Conservation (phyloP, 2,888 invertebrate species). For the Microctonus hyperodae region DNA sequence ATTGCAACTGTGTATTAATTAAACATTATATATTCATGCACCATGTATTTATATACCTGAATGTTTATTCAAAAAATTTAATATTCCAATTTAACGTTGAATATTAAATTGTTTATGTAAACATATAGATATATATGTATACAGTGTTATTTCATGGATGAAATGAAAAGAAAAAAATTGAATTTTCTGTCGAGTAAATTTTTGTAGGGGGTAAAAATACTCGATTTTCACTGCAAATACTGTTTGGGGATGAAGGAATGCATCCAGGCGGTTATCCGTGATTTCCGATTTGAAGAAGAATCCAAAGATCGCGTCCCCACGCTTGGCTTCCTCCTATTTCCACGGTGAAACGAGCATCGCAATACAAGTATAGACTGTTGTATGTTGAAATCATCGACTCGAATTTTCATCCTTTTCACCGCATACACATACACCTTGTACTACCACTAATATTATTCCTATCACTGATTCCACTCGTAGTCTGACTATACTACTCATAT, state of each 20-base stretch:
- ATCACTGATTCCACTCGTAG: too few species aligned
- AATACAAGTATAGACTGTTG: background rate
- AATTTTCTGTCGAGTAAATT: background rate
- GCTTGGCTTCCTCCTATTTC: constrained; percentile 14
- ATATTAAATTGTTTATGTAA: background rate
- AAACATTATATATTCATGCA: background rate
- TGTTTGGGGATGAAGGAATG: constrained; percentile 2
- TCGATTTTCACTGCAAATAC: background rate
- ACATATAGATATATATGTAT: too few species aligned
- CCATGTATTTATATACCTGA: background rate
- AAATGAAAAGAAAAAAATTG: background rate
- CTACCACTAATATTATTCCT: background rate
- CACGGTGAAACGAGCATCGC: constrained; percentile 10
- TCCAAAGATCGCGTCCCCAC: background rate
- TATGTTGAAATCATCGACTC: background rate
- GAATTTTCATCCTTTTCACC: background rate
- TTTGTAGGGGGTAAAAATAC: background rate
- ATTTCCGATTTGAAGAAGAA: constrained; percentile 24
- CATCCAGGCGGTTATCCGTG: constrained; percentile 12
- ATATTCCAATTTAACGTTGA: background rate
- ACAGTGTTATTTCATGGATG: background rate
- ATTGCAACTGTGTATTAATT: background rate
- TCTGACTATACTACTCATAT: too few species aligned
- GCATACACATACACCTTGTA: background rate
- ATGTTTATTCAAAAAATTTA: background rate